These are phyloP conservation scores for Rhynchonema sp. DNA, from an alignment of 2,888 invertebrate genomes.

Conservation along the genomic window DNA sequence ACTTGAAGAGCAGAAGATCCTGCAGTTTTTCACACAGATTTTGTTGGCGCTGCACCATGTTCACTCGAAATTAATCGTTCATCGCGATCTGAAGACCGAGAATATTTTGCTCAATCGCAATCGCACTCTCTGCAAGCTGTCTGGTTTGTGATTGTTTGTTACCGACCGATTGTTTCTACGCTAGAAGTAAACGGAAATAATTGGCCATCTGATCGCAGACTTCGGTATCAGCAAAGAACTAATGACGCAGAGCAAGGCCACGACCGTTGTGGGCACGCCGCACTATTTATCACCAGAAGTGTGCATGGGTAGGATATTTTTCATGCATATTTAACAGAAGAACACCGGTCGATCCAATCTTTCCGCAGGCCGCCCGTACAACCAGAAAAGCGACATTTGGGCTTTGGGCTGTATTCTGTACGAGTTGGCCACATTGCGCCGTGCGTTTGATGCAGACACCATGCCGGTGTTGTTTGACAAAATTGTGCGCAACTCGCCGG, in stretches of 20 bases:
- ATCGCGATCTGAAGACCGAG: slow-evolving; percentile 62
- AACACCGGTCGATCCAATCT: background rate
- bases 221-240: slow-evolving; percentile 57
- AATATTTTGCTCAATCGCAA: slow-evolving; percentile 56
- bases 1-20: slow-evolving; percentile 40
- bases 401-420: slow-evolving; percentile 63
- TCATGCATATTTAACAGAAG: background rate
- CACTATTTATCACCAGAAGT: slow-evolving; percentile 68
- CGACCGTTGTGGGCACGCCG: slow-evolving; percentile 50
- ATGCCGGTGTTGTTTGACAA: background rate
- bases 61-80: slow-evolving; percentile 54
- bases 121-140: slow-evolving; percentile 52
- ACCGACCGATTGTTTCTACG: too few species aligned
- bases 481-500: background rate
- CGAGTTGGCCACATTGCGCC: slow-evolving; percentile 52
- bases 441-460: slow-evolving; percentile 43
- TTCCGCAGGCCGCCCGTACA: slow-evolving; percentile 29
- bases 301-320: slow-evolving; percentile 43
- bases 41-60: slow-evolving; percentile 57
- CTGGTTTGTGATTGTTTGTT: slow-evolving; percentile 21
- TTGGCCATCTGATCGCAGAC: slow-evolving; percentile 40
- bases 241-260: slow-evolving; percentile 37
- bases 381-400: slow-evolving; percentile 65
- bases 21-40: slow-evolving; percentile 34
- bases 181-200: too few species aligned